A percentile compares a stretch with the other conserved stretches of the same genome.
These are phyloP conservation scores for Eubasilissa regina DNA, from an alignment of 1,140 invertebrate species.

Conservation along the genomic window DNA sequence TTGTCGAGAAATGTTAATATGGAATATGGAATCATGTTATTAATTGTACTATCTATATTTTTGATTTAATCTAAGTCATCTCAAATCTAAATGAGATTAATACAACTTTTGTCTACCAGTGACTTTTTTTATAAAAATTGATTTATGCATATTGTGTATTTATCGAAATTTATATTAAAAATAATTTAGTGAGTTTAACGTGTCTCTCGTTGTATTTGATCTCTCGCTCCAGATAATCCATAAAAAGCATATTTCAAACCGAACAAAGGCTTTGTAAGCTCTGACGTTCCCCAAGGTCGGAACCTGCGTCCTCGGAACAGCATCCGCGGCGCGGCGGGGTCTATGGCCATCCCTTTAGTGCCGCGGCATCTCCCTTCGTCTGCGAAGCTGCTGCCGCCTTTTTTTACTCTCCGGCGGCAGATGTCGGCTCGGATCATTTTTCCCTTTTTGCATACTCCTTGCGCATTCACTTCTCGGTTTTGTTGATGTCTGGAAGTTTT, in stretches of 20 bases:
- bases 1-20: no score
- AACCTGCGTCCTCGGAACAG: conserved; percentile 11
- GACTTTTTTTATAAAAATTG: no score
- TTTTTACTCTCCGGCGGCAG: conserved; percentile 20
- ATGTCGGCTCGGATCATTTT: conserved; percentile 27
- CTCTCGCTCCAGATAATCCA: background rate
- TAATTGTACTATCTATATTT: no score
- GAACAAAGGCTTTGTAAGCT: conserved; percentile 14
- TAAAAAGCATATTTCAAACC: background rate
- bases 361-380: conserved; percentile 27
- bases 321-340: background rate
- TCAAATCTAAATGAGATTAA: no score
- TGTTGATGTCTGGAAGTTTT: conserved; percentile 34
- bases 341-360: conserved; percentile 35
- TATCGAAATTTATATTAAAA: no score
- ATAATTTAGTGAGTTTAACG: no score
- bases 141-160: no score
- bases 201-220: no score
- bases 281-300: conserved; percentile 27
- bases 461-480: background rate
- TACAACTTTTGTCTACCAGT: no score
- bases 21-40: no score
- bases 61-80: no score
- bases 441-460: conserved; percentile 31
- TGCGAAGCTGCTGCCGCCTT: conserved; percentile 6